A percentile compares a stretch with the other conserved stretches of the same genome.
Conservation (phyloP, 2,113 vertebrate species). For the Tachysurus fulvidraco region DNA sequence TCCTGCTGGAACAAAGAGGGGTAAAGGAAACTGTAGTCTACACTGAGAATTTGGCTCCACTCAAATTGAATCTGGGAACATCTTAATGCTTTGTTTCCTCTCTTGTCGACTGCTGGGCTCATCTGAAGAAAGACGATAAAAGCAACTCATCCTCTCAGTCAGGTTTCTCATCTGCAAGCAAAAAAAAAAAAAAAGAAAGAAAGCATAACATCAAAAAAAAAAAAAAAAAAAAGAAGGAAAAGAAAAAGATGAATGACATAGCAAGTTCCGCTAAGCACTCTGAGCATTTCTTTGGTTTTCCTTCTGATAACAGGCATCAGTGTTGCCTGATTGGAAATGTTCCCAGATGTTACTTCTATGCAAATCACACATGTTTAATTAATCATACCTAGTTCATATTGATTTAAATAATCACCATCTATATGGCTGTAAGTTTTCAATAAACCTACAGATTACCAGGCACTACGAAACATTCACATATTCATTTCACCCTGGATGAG, state of each 20-base stretch:
- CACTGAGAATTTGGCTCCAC: constrained; percentile 17
- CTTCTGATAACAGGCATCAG: background rate
- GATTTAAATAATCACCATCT: background rate
- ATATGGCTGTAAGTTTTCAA: background rate
- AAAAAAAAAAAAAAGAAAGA: constrained; percentile 10
- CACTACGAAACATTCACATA: background rate
- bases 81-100: constrained; percentile 28
- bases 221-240: background rate
- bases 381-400: background rate
- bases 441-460: background rate
- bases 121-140: constrained; percentile 31
- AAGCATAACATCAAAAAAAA: background rate
- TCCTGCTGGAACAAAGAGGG: constrained; percentile 21
- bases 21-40: constrained; percentile 29
- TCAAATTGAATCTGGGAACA: constrained; percentile 13
- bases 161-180: constrained; percentile 21
- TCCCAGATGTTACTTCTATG: background rate
- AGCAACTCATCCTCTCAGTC: constrained; percentile 8
- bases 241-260: constrained; percentile 12
- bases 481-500: background rate
- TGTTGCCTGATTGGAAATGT: background rate
- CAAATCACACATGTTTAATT: background rate
- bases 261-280: background rate
- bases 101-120: background rate
- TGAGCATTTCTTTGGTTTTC: background rate